Evolutionary conservation across 2,113 vertebrate species (phyloP).

Genomic region (Hirundichthys speculiger): DNA sequence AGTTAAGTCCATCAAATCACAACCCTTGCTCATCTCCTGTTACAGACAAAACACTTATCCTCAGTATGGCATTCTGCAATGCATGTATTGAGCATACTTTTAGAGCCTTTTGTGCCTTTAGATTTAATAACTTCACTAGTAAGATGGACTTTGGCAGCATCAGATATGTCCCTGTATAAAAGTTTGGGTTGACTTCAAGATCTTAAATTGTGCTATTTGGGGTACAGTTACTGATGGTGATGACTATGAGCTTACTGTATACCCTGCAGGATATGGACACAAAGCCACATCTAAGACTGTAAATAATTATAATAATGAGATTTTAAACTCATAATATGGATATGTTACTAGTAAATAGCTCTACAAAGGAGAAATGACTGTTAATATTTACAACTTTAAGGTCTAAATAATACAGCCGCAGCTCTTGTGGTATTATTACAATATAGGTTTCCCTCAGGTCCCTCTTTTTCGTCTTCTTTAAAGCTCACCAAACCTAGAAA

Average conservation of each 20-base stretch:
- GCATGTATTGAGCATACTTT: not conserved
- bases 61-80: not conserved
- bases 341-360: slow-evolving; percentile 2
- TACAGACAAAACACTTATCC: slow-evolving; percentile 9
- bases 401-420: slow-evolving; percentile 2
- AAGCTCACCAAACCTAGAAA: slow-evolving; percentile 10
- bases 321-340: slow-evolving; percentile 14
- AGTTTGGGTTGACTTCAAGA: slow-evolving; percentile 7
- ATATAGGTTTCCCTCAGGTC: not conserved
- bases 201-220: slow-evolving; percentile 18
- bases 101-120: not conserved
- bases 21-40: slow-evolving; percentile 21
- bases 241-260: slow-evolving; percentile 1
- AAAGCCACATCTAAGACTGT: not conserved
- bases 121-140: not conserved
- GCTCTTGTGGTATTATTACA: not conserved
- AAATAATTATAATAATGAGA: slow-evolving; percentile 18
- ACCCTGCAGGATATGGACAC: not conserved
- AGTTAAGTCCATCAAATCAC: slow-evolving; percentile 41
- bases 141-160: not conserved
- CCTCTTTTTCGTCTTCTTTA: not conserved
- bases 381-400: not conserved
- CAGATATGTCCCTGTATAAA: slow-evolving; percentile 11
- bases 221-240: slow-evolving; percentile 17
- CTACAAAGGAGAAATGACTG: not conserved